phyloP scores from a whole-genome alignment of 30 jellyfish, hydroid and myxozoan genomes.

The Turritopsis dohrnii region DNA sequence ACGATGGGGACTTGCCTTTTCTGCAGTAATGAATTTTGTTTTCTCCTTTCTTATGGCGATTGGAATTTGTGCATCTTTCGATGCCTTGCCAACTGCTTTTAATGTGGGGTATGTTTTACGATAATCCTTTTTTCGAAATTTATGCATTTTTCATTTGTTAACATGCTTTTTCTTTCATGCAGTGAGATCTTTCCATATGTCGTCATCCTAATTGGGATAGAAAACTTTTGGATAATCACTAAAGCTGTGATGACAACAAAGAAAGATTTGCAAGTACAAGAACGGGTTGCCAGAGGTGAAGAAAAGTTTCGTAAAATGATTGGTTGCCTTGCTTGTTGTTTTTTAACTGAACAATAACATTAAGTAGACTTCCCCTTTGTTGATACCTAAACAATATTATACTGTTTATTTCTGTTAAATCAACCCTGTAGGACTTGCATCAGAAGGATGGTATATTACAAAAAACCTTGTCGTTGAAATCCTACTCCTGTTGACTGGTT shows the following conservation, averaged over 20 bases:
- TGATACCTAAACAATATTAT: background rate
- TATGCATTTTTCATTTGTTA: background rate
- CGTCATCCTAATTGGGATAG: conserved; percentile 89
- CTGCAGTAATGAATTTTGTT: conserved; percentile 91
- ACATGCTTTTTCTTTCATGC: conserved; percentile 13
- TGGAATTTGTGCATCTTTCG: conserved; percentile 87
- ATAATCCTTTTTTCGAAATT: too few relatives aligned
- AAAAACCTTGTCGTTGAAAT: conserved; percentile 63
- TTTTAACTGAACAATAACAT: too few relatives aligned
- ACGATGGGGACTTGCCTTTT: conserved; percentile 97
- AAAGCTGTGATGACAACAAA: conserved; percentile 75
- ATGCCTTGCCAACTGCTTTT: conserved; percentile 65
- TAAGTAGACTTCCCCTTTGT: too few relatives aligned
- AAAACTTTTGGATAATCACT: conserved; percentile 77
- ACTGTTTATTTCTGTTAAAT: background rate
- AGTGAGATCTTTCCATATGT: conserved; percentile 93
- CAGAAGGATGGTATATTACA: conserved; percentile 83
- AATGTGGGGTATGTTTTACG: conserved; percentile 82
- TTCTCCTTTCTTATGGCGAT: conserved; percentile 89
- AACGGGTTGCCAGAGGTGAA: conserved; percentile 73
- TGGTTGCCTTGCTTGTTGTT: too few relatives aligned
- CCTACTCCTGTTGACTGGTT: conserved; percentile 70
- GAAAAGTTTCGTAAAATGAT: background rate
- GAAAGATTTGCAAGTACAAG: conserved; percentile 57
- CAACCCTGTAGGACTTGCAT: conserved; percentile 48